phyloP scores from a whole-genome alignment of 2,797 vertebrate species.

The Rhynchonycteris naso region DNA sequence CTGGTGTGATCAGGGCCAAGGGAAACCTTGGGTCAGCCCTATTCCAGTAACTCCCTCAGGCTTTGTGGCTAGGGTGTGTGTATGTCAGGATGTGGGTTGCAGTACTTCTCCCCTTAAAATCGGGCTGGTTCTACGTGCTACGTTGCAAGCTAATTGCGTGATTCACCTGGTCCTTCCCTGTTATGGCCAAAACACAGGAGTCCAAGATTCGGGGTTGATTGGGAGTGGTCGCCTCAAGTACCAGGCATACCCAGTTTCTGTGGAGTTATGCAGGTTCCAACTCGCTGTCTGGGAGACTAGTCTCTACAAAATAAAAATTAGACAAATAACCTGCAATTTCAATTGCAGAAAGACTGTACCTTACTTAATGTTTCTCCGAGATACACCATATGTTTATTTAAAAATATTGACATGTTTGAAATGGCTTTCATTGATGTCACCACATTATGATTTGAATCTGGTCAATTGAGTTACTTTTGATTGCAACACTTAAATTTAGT shows the following conservation, averaged over 20 bases:
- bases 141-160: neutral
- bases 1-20: neutral
- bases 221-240: neutral
- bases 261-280: neutral
- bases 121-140: neutral
- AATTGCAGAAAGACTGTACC: neutral
- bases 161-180: neutral
- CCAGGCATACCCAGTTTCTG: neutral
- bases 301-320: neutral
- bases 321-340: neutral
- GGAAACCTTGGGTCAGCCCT: neutral
- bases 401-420: neutral
- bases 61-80: neutral
- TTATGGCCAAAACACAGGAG: neutral
- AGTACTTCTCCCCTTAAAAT: neutral
- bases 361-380: neutral
- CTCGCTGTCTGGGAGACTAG: neutral
- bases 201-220: neutral
- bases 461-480: neutral
- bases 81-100: neutral
- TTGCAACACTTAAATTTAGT: neutral
- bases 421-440: neutral
- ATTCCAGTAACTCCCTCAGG: neutral
- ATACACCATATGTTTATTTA: neutral
- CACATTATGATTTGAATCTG: neutral